Base-by-base conservation (phyloP, 1,140 invertebrate genomes). In the Epicauta chinensis region DNA sequence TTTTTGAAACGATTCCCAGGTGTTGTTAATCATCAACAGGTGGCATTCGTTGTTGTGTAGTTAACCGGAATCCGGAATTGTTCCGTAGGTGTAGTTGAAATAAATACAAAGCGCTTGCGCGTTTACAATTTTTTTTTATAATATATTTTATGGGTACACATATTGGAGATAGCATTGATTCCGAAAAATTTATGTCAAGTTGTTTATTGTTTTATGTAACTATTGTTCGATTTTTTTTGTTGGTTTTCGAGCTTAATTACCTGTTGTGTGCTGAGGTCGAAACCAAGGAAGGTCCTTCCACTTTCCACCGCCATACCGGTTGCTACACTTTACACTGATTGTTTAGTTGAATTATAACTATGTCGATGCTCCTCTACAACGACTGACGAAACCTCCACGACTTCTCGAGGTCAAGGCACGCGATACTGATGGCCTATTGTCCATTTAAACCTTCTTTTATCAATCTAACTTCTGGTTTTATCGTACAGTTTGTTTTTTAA, bases 221-320 rank as follows among this genome's bases (percentile, higher is more conserved):
- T n/a, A n/a, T n/a, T n/a, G n/a, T n/a, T 59, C 57, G 59, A 48
- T 60, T 56, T 41, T 53, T 43, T 43, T 40, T 45, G 39, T 41
- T 55, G 36, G 39, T 51, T 45, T 41, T 40, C 34, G 39, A 41
- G 34, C 39, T 35, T 40, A 16, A 45, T 49, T 76, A 89, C 87
- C 79, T 87, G 86, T 70, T 90, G 87, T 14, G 86, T 89, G 68
- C 86, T 89, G 63, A 88, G 79, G 74, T 90, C 87, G 47, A 90
- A 77, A 46, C 87, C 86, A 53, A 90, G 74, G 72, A 55, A 63
- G 7, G 43, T 46, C 32, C 35, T 34, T 34, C 32, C 10, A 34
- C 32, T 34, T n/a, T n/a, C 10, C 32, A 34, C 1, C 32, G 32
- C 12, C 12, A 11, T 34, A 34, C 10, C 29, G 4, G 29, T 34